Evolutionary conservation across 2,888 invertebrate genomes (phyloP), one percentile per base, ranked within the genome.

Genomic region (Rhingia rostrata): DNA sequence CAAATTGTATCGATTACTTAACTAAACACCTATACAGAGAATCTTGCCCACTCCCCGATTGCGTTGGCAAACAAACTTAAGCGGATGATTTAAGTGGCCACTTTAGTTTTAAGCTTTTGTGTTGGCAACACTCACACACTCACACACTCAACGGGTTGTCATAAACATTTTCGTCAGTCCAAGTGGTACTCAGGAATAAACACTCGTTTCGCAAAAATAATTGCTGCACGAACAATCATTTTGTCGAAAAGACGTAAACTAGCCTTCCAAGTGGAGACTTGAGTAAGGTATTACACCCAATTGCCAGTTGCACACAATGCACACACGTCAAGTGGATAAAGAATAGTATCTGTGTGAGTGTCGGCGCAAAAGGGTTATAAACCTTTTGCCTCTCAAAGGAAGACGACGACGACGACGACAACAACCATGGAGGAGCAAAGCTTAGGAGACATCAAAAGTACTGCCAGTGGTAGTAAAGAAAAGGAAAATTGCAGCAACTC

Each of bases 11-110:
- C 64, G 58, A 73, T 73, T 70, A 70, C 75, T 77, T 77, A 77
- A 73, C 64, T 43, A 73, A 73, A 73, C 66, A 79, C 53, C 33
- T 22, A 10, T 10, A 10, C 6, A 4, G 22, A 22, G 22, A 22
- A 2, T 22, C 22, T 22, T 22, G 22, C 22, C 22, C 22, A 22
- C 22, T 22, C 22, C 22, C 22, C 22, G 22, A 2, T 22, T 22
- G 22, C 22, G 22, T 22, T 69, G 49, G 61, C 67, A 79, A 83
- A 61, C 43, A 83, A 61, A 79, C 78, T 83, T 73, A 45, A 78
- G 61, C 61, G 66, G 51, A 83, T 67, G 69, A 78, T 79, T 83
- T 83, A 83, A 83, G 82, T 83, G 72, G 73, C 82, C 79, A 83
- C 82, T 83, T 83, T 66, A 79, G 82, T 79, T 79, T 79, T 61